A percentile compares a stretch with the other conserved stretches of the same genome.
These are phyloP conservation scores for Hylaeus anthracinus DNA, from an alignment of 1,140 invertebrate species.

Conservation along the genomic window DNA sequence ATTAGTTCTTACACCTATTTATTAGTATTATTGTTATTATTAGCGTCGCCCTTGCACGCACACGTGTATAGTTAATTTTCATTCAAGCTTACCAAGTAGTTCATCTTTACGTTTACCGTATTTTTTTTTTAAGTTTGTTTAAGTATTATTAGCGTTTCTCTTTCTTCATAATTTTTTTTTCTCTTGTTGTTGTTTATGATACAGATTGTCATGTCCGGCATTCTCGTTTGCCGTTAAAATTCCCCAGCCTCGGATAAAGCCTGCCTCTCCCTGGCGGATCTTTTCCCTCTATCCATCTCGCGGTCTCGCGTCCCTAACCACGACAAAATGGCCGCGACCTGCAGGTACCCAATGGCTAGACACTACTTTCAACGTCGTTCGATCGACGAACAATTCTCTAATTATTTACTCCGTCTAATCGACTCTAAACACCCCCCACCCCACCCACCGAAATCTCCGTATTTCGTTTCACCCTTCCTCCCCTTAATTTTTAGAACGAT, in stretches of 20 bases:
- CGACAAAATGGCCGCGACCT: not conserved
- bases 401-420: constrained; percentile 26
- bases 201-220: constrained; percentile 77
- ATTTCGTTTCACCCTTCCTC: not conserved
- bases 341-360: not conserved
- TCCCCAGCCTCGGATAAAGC: not conserved
- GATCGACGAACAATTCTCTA: not conserved
- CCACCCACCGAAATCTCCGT: not conserved
- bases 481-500: constrained; percentile 16
- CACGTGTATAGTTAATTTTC: constrained; percentile 48
- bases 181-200: constrained; percentile 58
- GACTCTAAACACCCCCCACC: not conserved
- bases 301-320: not conserved
- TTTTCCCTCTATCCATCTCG: not conserved
- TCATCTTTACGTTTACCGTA: constrained; percentile 53
- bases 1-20: constrained; percentile 51
- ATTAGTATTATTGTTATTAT: constrained; percentile 57
- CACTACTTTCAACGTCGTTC: constrained; percentile 15
- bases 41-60: constrained; percentile 47
- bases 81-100: constrained; percentile 55
- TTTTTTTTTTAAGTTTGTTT: too few relatives aligned
- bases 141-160: constrained; percentile 61
- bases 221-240: constrained; percentile 46
- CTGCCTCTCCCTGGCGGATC: not conserved
- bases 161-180: not conserved